Evolutionary conservation across 2,113 vertebrate genomes (phyloP), one percentile per base, ranked within the genome.

Genomic region (Rhombomys opimus): DNA sequence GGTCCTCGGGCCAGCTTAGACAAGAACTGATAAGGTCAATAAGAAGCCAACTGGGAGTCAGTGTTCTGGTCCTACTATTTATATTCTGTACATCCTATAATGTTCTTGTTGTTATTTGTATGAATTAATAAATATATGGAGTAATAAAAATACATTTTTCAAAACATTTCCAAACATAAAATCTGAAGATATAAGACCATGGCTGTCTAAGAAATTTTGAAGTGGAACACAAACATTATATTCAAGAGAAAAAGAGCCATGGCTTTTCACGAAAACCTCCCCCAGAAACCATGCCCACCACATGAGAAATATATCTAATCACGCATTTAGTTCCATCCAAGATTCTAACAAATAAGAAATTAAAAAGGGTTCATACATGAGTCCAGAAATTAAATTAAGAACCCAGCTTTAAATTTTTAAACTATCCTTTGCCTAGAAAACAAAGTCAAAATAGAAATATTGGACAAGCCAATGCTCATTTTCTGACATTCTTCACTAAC

Each of bases 41-140:
- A 93, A 3, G 90, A 96, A 61, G 30, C 41, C 72, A 94, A 92
- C 86, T 23, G 82, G 15, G 11, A 93, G 3, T 77, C 35, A 78
- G 72, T n/a, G 25, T 78, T 90, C 54, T 75, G n/a, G 6, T 84
- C 38, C 86, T 89, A 11, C 30, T 89, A 3, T 87, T 93, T 73
- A 76, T 50, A 6, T 10, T 75, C 63, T 91, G 61, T 32, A 65
- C 41, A 32, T 12, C 11, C 12, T 27, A 25, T 27, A 5, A 46
- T 50, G 25, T 2, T 76, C 72, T 72, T 91, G 17, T 87, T 84
- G 10, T 18, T 13, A 25, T 18, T 68, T 85, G 85, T 17, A 95
- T 87, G 52, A 57, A 75, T 78, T 23, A 87, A 76, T 11, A 94
- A 77, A 70, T 3, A 61, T 41, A 18, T 41, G 22, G 18, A 41